Evolutionary conservation across 1,140 invertebrate species (phyloP).

Genomic region (Drosophila bocki): DNA sequence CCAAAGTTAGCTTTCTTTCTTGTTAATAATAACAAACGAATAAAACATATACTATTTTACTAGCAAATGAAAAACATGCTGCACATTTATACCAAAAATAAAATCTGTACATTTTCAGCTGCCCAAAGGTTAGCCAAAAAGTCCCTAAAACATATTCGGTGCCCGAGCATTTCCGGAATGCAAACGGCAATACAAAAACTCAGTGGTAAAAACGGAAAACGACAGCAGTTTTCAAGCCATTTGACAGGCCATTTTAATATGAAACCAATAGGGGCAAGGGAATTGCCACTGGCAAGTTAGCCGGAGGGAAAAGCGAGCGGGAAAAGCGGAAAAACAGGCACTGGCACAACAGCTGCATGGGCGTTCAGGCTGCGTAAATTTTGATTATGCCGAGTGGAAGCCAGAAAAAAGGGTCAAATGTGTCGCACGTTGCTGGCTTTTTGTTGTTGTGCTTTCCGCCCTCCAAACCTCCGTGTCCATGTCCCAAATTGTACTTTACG

Average conservation of each 20-base stretch:
- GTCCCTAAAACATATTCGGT: conserved; percentile 20
- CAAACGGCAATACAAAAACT: conserved; percentile 39
- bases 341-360: conserved; percentile 45
- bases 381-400: conserved; percentile 68
- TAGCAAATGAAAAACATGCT: not conserved
- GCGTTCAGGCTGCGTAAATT: conserved; percentile 53
- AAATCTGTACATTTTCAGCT: conserved; percentile 19
- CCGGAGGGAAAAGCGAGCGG: conserved; percentile 4
- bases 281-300: not conserved
- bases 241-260: conserved; percentile 79
- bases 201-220: conserved; percentile 47
- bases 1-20: no score
- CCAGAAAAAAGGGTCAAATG: conserved; percentile 74
- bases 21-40: not conserved
- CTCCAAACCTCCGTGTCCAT: conserved; percentile 15
- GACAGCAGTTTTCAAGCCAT: conserved; percentile 76
- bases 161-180: conserved; percentile 29
- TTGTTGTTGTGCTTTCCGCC: conserved; percentile 12
- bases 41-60: not conserved
- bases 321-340: conserved; percentile 15
- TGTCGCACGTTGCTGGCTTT: conserved; percentile 59
- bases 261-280: conserved; percentile 55
- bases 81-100: not conserved
- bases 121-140: conserved; percentile 7
- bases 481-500: conserved; percentile 77